phyloP scores from a whole-genome alignment of 2,797 vertebrate genomes.

The Hybognathus amarus region DNA sequence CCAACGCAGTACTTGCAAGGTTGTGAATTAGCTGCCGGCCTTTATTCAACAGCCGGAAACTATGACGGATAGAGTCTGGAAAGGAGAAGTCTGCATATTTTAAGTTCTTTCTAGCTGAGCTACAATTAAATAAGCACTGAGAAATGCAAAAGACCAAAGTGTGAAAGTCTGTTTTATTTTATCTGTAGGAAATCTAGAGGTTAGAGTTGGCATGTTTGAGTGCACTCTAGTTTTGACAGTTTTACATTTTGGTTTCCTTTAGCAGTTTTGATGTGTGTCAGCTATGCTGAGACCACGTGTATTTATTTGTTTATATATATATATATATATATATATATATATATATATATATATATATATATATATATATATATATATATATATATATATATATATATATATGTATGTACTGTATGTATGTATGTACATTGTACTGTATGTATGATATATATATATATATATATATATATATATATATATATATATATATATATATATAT shows the following conservation, averaged over 20 bases:
- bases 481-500: too few relatives aligned
- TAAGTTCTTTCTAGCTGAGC: not conserved
- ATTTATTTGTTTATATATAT: not conserved
- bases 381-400: too few relatives aligned
- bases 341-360: too few relatives aligned
- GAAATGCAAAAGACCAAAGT: not conserved
- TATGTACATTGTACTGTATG: too few relatives aligned
- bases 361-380: too few relatives aligned
- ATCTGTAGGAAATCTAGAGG: not conserved
- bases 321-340: too few relatives aligned
- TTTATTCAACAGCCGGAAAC: conserved; percentile 26
- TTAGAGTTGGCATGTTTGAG: not conserved
- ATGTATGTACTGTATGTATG: too few relatives aligned
- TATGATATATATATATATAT: too few relatives aligned
- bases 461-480: too few relatives aligned
- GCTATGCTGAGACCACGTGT: not conserved
- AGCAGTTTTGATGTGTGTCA: not conserved
- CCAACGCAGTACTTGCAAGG: conserved; percentile 21
- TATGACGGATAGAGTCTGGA: not conserved
- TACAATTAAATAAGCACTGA: not conserved
- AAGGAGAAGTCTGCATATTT: conserved; percentile 14
- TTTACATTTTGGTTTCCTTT: conserved; percentile 24
- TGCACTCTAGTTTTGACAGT: not conserved
- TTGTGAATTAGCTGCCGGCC: conserved; percentile 14
- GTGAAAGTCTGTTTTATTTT: conserved; percentile 1